Conservation (phyloP, 2,797 vertebrate species). For the Oreortyx pictus region DNA sequence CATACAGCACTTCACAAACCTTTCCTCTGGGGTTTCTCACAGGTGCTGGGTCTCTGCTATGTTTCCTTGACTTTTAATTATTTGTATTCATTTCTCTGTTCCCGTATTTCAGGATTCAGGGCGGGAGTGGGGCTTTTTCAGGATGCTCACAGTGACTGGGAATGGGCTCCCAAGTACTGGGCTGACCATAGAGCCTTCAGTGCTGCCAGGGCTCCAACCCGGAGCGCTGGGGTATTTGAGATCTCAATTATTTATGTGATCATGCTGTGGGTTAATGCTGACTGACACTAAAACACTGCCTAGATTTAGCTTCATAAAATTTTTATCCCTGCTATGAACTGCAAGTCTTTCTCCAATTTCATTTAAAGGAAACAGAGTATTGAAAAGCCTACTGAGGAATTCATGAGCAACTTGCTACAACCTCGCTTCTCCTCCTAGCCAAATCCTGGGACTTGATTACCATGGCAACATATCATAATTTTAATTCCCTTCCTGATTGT, state of each 20-base stretch:
- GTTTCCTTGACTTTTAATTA: neutral
- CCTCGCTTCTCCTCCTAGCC: conserved; percentile 62
- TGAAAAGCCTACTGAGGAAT: conserved; percentile 69
- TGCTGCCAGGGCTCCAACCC: neutral
- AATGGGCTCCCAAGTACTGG: neutral
- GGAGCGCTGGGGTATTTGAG: conserved; percentile 59
- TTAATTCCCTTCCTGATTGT: conserved; percentile 68
- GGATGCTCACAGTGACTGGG: neutral
- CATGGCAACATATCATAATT: conserved; percentile 71
- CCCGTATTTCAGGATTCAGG: neutral
- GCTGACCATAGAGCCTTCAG: neutral
- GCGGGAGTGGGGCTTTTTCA: neutral
- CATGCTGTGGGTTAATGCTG: conserved; percentile 79
- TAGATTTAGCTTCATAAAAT: conserved; percentile 81
- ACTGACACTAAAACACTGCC: conserved; percentile 80
- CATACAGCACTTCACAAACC: neutral
- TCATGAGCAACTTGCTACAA: conserved; percentile 65
- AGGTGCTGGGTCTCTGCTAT: neutral
- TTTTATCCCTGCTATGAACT: conserved; percentile 74
- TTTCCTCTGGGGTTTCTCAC: neutral
- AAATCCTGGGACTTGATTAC: conserved; percentile 74
- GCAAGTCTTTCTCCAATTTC: conserved; percentile 74
- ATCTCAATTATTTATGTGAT: conserved; percentile 79
- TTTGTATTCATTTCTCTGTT: neutral
- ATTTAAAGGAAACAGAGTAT: conserved; percentile 69